These are phyloP conservation scores for Helogale parvula DNA, from an alignment of 2,113 vertebrate genomes.

Conservation along the genomic window DNA sequence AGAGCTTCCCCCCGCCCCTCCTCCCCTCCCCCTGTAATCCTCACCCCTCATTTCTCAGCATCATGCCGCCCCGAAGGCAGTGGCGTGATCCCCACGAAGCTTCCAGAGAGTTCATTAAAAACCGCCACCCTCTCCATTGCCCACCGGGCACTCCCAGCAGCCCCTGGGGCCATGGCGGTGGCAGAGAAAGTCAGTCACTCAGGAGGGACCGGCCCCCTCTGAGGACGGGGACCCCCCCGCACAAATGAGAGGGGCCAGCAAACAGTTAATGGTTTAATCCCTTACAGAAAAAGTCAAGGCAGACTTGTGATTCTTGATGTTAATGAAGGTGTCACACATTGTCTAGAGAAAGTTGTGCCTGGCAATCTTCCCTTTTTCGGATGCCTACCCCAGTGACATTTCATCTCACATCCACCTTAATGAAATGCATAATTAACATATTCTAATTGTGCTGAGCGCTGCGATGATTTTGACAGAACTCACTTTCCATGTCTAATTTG, in stretches of 20 bases:
- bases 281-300: constrained; percentile 99
- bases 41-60: constrained; percentile 53
- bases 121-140: constrained; percentile 22
- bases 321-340: constrained; percentile 99
- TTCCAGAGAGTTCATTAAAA: constrained; percentile 74
- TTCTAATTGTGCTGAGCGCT: constrained; percentile 99
- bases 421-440: constrained; percentile 99
- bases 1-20: constrained; percentile 74
- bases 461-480: constrained; percentile 99
- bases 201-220: not conserved
- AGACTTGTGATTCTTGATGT: constrained; percentile 99
- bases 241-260: constrained; percentile 82
- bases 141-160: constrained; percentile 21
- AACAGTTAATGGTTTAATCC: constrained; percentile 96
- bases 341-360: constrained; percentile 99
- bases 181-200: not conserved
- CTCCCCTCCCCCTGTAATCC: constrained; percentile 72
- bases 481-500: constrained; percentile 99
- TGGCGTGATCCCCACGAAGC: not conserved
- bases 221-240: constrained; percentile 2
- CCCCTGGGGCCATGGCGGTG: constrained; percentile 59
- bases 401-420: constrained; percentile 99
- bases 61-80: constrained; percentile 58
- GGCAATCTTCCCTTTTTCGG: constrained; percentile 99
- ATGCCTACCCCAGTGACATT: constrained; percentile 99